These are phyloP conservation scores for Taenaris catops DNA, from an alignment of 2,888 invertebrate genomes.

Conservation along the genomic window DNA sequence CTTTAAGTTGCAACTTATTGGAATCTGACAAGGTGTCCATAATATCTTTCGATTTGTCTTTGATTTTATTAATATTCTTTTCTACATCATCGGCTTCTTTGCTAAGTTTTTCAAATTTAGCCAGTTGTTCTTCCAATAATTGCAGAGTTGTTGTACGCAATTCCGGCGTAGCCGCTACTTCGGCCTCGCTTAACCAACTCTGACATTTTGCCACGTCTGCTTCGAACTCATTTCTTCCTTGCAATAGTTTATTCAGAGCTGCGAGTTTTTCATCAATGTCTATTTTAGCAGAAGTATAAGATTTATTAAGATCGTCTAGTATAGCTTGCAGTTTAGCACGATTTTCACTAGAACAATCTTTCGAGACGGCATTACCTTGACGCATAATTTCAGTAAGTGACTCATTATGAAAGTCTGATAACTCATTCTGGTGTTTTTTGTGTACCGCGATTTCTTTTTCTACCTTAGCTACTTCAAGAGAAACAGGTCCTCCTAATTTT, in stretches of 20 bases:
- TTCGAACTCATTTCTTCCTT: constrained; percentile 90
- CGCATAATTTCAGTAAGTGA: constrained; percentile 87
- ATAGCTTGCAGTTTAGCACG: constrained; percentile 82
- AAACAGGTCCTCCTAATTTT: constrained; percentile 87
- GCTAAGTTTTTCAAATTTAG: constrained; percentile 90
- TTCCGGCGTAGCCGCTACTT: constrained; percentile 91
- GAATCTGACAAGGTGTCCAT: constrained; percentile 90
- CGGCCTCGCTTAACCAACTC: constrained; percentile 94
- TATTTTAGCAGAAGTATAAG: constrained; percentile 85
- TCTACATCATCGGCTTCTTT: constrained; percentile 86
- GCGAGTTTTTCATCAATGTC: constrained; percentile 86
- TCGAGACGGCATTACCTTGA: constrained; percentile 86
- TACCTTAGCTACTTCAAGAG: constrained; percentile 89
- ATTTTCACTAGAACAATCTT: constrained; percentile 89
- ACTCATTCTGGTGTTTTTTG: constrained; percentile 86
- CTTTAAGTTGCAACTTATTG: constrained; percentile 90
- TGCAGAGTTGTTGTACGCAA: constrained; percentile 89
- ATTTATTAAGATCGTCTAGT: constrained; percentile 84
- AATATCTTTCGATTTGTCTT: constrained; percentile 89
- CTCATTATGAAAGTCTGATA: constrained; percentile 88
- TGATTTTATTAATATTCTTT: constrained; percentile 85
- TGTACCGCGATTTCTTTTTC: constrained; percentile 89
- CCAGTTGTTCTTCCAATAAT: constrained; percentile 91
- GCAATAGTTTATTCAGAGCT: constrained; percentile 85
- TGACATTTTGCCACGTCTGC: constrained; percentile 88